Conservation (phyloP, 2,797 vertebrate species). For the Xenops minutus region DNA sequence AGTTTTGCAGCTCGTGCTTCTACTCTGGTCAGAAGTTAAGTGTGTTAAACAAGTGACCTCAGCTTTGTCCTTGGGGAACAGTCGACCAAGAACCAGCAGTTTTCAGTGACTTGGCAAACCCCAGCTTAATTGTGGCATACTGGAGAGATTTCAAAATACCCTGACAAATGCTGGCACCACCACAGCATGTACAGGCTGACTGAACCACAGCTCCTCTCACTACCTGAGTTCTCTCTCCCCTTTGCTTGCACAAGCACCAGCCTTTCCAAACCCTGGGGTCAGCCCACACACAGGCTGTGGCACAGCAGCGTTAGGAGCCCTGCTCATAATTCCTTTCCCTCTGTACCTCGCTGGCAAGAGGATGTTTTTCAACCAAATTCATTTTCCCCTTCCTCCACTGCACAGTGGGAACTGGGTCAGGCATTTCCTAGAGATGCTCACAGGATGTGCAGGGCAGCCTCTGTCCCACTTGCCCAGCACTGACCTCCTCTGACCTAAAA, state of each 20-base stretch:
- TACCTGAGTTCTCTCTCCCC: neutral
- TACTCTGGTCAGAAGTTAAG: neutral
- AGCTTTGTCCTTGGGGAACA: neutral
- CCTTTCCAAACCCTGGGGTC: neutral
- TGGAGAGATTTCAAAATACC: neutral
- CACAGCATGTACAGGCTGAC: fast-evolving
- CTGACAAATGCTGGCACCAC: fast-evolving
- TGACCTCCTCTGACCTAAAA: too few relatives aligned
- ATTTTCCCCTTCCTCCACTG: neutral
- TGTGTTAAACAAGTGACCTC: neutral
- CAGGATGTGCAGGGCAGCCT: fast-evolving
- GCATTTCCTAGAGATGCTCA: neutral
- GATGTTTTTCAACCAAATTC: neutral
- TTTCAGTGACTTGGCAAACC: neutral
- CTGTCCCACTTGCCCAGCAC: fast-evolving
- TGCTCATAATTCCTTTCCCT: fast-evolving
- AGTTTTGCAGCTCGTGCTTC: neutral
- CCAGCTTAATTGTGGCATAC: neutral
- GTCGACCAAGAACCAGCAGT: neutral
- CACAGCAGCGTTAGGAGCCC: neutral
- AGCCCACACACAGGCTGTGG: neutral
- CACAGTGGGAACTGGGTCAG: neutral
- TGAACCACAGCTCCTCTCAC: neutral
- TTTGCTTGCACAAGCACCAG: neutral
- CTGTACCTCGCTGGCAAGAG: neutral